Evolutionary conservation across 1,140 invertebrate genomes (phyloP), one percentile per base, ranked within the genome.

Genomic region (Druon quercuslanigerum): DNA sequence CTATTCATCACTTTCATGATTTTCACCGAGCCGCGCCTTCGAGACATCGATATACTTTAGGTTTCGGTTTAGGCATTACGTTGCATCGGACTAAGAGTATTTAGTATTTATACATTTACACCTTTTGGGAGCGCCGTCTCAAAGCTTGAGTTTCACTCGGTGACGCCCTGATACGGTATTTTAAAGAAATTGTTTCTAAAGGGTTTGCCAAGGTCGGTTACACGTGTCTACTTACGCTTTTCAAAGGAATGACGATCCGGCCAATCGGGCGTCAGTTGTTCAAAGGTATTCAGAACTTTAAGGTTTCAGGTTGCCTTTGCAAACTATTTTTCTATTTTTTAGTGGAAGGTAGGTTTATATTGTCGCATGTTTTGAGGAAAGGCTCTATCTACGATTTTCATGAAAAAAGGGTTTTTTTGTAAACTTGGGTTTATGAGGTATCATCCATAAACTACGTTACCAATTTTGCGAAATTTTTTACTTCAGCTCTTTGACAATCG

Each of bases 41-140:
- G 9, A 66, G 60, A 66, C 60, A 66, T 66, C 20, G 60, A 66
- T 66, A 66, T 66, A 66, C 60, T 66, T 66, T 66, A 66, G 60
- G 20, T 46, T 46, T 46, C 40, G 40, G 40, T 8, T 46, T 1
- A 46, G 40, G 40, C 60, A 66, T 66, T 66, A 66, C 25, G 13
- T 66, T 66, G 60, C 40, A 40, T 33, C 16, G 33, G 14, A 40
- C 60, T 40, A 66, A 1, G 9, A 46, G 40, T 46, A 46, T 66
- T 66, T 33, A 33, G 25, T 33, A 33, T 33, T 33, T 66, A n/a
- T n/a, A 66, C 25, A 66, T 66, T 66, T 66, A 66, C 60, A 66
- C 60, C 60, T 66, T 66, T 66, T 66, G 60, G 40, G 25, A 66
- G 60, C 25, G 60, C 33, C 60, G 33, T 33, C 60, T 66, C n/a